Base-by-base conservation (phyloP, 2,797 vertebrate species). In the Podarcis lilfordi region DNA sequence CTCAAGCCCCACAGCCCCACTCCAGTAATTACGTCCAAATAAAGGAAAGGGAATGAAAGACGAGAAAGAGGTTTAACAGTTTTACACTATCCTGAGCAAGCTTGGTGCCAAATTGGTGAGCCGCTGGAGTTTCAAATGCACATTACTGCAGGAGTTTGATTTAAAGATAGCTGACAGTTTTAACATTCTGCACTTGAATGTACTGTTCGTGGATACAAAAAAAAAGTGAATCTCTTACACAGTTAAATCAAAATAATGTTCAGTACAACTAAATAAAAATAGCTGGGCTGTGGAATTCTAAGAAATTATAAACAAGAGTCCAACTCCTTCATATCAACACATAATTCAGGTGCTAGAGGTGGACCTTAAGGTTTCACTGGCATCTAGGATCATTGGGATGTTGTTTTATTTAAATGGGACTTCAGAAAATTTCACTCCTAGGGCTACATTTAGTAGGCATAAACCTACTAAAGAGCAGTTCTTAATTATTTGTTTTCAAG, bases 271-370 rank as follows among this genome's bases (percentile, higher is more conserved):
- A 95, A 94, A 95, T 21, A 86, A 93, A 96, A 96, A 91, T 89
- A 94, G 93, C 94, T 93, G 96, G 21, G 93, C 94, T 95, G 83
- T 92, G 90, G 91, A 95, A 89, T 91, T 93, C 91, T 90, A 96
- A 95, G 92, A 96, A 96, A 96, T 94, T 95, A 94, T 93, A 96
- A 96, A 96, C 94, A 94, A 93, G 92, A 93, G 92, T 95, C 92
- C 93, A 94, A 72, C 94, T 83, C 94, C 85, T 69, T n/a, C 10
- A 71, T 55, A 91, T 90, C 78, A 81, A 89, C 92, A 92, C 83
- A 84, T 40, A 75, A 35, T 37, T 82, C 35, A 45, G 43, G 43
- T 4, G 11, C 40, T n/a, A 59, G n/a, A 21, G 15, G 11, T 15
- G 27, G 32, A 32, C 6, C 32, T 55, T 55, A 79, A 29, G 23